Evolutionary conservation across 1,140 invertebrate species (phyloP).

Genomic region (Ips nitidus): DNA sequence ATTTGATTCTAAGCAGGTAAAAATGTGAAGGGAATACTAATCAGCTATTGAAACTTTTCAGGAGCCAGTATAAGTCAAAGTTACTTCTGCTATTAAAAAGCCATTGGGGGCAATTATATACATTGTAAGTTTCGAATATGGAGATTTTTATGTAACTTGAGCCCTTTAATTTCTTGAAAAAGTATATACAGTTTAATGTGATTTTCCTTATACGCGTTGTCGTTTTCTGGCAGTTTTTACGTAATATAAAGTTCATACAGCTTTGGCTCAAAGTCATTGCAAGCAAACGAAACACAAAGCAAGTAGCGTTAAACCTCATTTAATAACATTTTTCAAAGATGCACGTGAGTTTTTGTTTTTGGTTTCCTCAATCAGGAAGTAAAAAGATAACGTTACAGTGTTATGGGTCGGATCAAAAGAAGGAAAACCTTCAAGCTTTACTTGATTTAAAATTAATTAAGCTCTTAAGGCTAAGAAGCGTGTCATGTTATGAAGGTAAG

Average conservation of each 20-base stretch:
- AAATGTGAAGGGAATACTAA: not conserved
- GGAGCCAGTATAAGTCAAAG: slow-evolving; percentile 7
- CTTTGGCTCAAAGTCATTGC: too few species aligned
- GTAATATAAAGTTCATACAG: too few species aligned
- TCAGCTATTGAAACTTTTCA: not conserved
- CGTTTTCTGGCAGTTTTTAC: too few species aligned
- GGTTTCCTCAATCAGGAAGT: not conserved
- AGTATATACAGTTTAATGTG: too few species aligned
- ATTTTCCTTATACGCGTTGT: too few species aligned
- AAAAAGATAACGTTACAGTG: slow-evolving; percentile 1
- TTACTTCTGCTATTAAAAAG: slow-evolving; percentile 19
- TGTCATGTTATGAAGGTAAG: not conserved
- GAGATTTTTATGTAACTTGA: too few species aligned
- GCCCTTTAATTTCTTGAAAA: too few species aligned
- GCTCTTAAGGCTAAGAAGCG: not conserved
- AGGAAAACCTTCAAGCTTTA: not conserved
- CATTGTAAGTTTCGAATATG: too few species aligned
- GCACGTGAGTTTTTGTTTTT: slow-evolving; percentile 1
- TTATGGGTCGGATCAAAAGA: slow-evolving; percentile 9
- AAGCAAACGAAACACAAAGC: too few species aligned
- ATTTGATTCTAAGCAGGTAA: not conserved
- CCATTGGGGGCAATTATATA: slow-evolving; percentile 8
- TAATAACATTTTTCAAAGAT: too few species aligned
- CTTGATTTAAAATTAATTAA: not conserved
- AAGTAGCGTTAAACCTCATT: too few species aligned